Conservation (phyloP, 1,140 invertebrate species). For the Atta colombica region DNA sequence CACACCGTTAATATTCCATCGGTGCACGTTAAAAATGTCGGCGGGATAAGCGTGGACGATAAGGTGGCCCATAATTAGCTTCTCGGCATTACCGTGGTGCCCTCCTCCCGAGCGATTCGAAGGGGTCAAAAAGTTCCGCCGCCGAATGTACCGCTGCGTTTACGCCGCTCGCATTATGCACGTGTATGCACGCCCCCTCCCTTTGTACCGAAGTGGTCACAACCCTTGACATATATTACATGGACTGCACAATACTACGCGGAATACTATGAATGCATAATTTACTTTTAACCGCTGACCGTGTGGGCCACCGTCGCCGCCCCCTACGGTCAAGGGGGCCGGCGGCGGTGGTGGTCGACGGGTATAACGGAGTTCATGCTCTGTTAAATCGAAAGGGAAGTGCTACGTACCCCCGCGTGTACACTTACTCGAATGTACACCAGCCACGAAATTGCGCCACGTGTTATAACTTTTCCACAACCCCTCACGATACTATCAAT, state of each 20-base stretch:
- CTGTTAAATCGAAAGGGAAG: slow-evolving; percentile 76
- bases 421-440: slow-evolving; percentile 13
- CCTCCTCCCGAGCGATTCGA: not conserved
- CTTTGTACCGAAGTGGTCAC: slow-evolving; percentile 56
- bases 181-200: slow-evolving; percentile 47
- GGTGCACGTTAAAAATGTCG: slow-evolving; percentile 33
- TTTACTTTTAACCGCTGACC: slow-evolving; percentile 81
- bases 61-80: slow-evolving; percentile 72
- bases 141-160: slow-evolving; percentile 49
- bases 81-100: slow-evolving; percentile 50
- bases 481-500: not conserved
- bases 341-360: slow-evolving; percentile 41
- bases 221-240: slow-evolving; percentile 79
- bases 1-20: slow-evolving; percentile 45
- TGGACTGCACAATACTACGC: slow-evolving; percentile 55
- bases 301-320: slow-evolving; percentile 34
- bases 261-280: slow-evolving; percentile 82
- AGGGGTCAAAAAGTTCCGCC: slow-evolving; percentile 20
- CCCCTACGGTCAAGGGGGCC: slow-evolving; percentile 42
- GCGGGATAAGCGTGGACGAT: slow-evolving; percentile 66
- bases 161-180: not conserved
- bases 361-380: slow-evolving; percentile 78
- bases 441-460: slow-evolving; percentile 2
- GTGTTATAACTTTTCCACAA: slow-evolving; percentile 34
- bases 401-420: slow-evolving; percentile 3